Conservation (phyloP, 2,113 vertebrate genomes). For the Limnothrissa miodon region DNA sequence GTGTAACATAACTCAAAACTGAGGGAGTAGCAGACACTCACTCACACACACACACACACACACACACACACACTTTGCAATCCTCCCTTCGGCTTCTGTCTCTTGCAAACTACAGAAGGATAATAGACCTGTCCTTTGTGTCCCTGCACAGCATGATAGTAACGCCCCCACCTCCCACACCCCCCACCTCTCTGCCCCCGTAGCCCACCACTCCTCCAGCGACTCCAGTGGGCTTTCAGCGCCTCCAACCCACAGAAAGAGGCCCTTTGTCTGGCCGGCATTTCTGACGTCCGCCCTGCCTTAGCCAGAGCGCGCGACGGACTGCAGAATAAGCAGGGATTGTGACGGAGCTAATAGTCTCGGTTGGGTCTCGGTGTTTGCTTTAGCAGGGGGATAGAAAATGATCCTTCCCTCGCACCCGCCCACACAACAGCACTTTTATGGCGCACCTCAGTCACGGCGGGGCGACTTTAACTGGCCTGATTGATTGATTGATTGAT, state of each 20-base stretch:
- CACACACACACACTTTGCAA: background rate
- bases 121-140: slow-evolving; percentile 59
- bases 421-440: slow-evolving; percentile 55
- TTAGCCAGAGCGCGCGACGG: slow-evolving; percentile 42
- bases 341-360: slow-evolving; percentile 69
- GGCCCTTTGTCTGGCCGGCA: slow-evolving; percentile 66
- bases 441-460: slow-evolving; percentile 53
- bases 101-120: background rate
- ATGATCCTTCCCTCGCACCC: slow-evolving; percentile 45
- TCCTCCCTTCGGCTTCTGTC: slow-evolving; percentile 19
- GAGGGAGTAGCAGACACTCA: slow-evolving; percentile 6
- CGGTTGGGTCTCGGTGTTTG: slow-evolving; percentile 65
- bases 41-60: slow-evolving; percentile 12
- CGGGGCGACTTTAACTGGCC: slow-evolving; percentile 41
- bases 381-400: slow-evolving; percentile 63
- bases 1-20: background rate
- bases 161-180: slow-evolving; percentile 42
- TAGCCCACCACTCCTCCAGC: slow-evolving; percentile 48
- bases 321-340: slow-evolving; percentile 69
- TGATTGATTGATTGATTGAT: slow-evolving; percentile 53
- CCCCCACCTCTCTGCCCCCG: slow-evolving; percentile 55
- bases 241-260: slow-evolving; percentile 69
- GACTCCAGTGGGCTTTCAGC: slow-evolving; percentile 70
- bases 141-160: slow-evolving; percentile 61
- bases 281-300: slow-evolving; percentile 64